Conservation (phyloP, 2,888 invertebrate genomes). For the Drosophila aldrichi region DNA sequence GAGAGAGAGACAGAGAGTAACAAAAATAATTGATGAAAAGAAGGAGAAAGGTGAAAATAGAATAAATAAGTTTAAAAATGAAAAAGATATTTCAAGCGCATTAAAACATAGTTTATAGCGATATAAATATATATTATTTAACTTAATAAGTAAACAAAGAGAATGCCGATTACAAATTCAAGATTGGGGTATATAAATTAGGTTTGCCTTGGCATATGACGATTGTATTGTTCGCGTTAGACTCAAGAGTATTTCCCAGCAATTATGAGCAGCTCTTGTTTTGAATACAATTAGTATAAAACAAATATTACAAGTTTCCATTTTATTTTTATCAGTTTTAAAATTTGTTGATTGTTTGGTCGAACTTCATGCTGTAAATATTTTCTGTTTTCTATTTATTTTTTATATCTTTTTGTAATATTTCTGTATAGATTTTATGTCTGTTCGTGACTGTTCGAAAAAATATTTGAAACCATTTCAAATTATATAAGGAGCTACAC, state of each 20-base stretch:
- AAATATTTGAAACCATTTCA: background rate
- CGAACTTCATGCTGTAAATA: background rate
- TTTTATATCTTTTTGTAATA: background rate
- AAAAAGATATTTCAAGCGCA: conserved; percentile 57
- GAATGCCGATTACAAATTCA: conserved; percentile 7
- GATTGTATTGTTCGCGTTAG: conserved; percentile 10
- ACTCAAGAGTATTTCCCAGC: background rate
- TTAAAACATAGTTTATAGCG: conserved; percentile 65
- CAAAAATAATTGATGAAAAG: conserved; percentile 52
- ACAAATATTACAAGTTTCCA: background rate
- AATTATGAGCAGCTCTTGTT: conserved; percentile 1
- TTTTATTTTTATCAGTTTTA: background rate
- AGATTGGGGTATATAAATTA: conserved; percentile 11
- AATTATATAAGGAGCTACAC: background rate
- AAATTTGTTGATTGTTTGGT: too few species aligned
- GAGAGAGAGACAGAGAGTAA: background rate
- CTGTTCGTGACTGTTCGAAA: background rate
- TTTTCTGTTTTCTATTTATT: background rate
- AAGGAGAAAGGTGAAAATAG: conserved; percentile 81
- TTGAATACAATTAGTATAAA: background rate
- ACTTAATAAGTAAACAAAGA: conserved; percentile 30
- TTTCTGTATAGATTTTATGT: background rate
- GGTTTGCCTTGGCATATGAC: conserved; percentile 12
- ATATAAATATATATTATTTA: conserved; percentile 48
- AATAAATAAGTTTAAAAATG: conserved; percentile 68